Conservation (phyloP, 1,140 invertebrate genomes). For the Temnothorax longispinosus region DNA sequence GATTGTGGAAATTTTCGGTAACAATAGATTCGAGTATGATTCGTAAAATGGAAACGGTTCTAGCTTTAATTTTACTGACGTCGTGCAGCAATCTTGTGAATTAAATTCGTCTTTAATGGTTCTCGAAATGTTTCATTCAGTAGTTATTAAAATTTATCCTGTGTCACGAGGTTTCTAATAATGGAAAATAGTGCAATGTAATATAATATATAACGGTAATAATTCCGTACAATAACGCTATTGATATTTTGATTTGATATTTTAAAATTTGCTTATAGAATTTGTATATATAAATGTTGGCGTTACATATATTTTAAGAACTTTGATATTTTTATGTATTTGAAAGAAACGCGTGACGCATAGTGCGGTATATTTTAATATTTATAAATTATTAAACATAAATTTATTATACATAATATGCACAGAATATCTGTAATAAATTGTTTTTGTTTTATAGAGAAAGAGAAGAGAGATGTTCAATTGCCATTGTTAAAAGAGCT, state of each 20-base stretch:
- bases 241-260: not conserved
- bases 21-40: constrained; percentile 31
- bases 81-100: not conserved
- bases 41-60: constrained; percentile 20
- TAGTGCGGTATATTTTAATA: not conserved
- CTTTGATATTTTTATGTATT: not conserved
- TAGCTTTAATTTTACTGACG: constrained; percentile 28
- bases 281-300: not conserved
- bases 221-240: not conserved
- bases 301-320: not conserved
- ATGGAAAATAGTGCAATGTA: not conserved
- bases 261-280: not conserved
- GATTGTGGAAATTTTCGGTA: constrained; percentile 38
- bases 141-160: constrained; percentile 14
- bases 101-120: constrained; percentile 17
- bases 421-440: not conserved
- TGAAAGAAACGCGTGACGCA: not conserved
- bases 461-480: not conserved
- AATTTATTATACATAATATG: not conserved
- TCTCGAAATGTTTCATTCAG: constrained; percentile 31
- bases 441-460: not conserved
- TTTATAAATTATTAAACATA: no score
- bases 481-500: not conserved
- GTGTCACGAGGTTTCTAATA: constrained; percentile 8
- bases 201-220: not conserved